Evolutionary conservation across 2,797 vertebrate genomes (phyloP), one percentile per base, ranked within the genome.

Genomic region (Delichon dasypus): DNA sequence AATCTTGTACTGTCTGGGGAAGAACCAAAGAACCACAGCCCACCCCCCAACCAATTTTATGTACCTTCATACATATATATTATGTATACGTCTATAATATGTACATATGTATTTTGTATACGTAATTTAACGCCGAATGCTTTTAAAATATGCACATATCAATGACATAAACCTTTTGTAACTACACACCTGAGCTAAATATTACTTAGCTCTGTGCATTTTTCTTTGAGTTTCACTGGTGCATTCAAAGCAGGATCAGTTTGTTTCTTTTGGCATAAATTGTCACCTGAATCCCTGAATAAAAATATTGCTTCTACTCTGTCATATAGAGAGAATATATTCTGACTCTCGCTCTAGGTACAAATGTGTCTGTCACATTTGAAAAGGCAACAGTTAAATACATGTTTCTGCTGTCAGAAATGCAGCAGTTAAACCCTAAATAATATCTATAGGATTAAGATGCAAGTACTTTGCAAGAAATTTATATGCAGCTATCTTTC

Each of bases 401-500:
- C 79, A 76, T 71, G 95, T 91, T 96, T 93, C 88, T 93, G 91
- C 94, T 97, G 94, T 97, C 97, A 96, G 93, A 93, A 95, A 93
- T 86, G 89, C 68, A 97, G 93, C 93, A 94, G 95, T 91, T 97
- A 85, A 95, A 88, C 95, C 78, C 83, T 85, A 85, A 91, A 95
- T 94, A 96, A 75, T 94, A 90, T 81, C 91, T 95, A 89, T 93
- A 93, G 94, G 95, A 95, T 95, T 94, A 93, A 93, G 87, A 91
- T 89, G 74, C 88, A 72, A 81, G 42, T 38, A 42, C 85, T 93
- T 89, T 89, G 58, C 71, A 76, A 89, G 54, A 89, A 93, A 90
- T 84, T 66, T 91, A 64, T 90, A 86, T 71, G 45, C 44, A 66
- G 70, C 83, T 91, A 82, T 79, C 62, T 93, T 93, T 87, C 54